Conservation (phyloP, 23 tunicate species). For the Ascidia mentula region DNA sequence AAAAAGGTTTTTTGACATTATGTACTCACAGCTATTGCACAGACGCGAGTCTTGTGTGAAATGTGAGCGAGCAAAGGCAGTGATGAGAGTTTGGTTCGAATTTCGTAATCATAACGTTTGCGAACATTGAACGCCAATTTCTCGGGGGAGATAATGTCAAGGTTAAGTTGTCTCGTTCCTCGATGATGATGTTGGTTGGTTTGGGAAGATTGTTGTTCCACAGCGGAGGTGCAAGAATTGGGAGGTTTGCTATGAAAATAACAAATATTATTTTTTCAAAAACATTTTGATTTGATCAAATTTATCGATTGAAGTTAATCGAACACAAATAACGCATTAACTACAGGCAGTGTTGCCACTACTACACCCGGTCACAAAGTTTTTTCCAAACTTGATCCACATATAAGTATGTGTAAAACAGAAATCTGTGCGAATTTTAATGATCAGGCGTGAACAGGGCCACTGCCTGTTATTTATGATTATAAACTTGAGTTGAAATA, state of each 20-base stretch:
- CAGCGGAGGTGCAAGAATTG: constrained; percentile 4
- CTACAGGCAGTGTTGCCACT: too few species aligned
- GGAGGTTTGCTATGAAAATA: constrained; percentile 6
- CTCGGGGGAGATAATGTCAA: constrained; percentile 65
- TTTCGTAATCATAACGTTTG: constrained; percentile 62
- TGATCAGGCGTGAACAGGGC: too few species aligned
- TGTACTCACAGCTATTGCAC: constrained; percentile 77
- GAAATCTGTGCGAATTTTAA: too few species aligned
- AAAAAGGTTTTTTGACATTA: not conserved
- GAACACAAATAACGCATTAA: too few species aligned
- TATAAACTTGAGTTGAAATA: too few species aligned
- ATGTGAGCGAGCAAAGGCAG: constrained; percentile 50
- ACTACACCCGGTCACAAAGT: too few species aligned
- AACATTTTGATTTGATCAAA: not conserved
- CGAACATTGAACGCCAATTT: constrained; percentile 59
- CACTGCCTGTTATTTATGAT: too few species aligned
- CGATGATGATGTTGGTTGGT: constrained; percentile 9
- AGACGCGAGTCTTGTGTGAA: constrained; percentile 49
- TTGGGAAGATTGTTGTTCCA: not conserved
- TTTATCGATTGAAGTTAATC: not conserved
- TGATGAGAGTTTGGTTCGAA: constrained; percentile 36
- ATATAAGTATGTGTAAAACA: too few species aligned
- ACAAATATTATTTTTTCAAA: not conserved
- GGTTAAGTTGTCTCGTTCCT: constrained; percentile 67
- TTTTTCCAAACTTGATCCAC: too few species aligned